These are phyloP conservation scores for Catharus ustulatus DNA, from an alignment of 2,797 vertebrate genomes.

Conservation along the genomic window DNA sequence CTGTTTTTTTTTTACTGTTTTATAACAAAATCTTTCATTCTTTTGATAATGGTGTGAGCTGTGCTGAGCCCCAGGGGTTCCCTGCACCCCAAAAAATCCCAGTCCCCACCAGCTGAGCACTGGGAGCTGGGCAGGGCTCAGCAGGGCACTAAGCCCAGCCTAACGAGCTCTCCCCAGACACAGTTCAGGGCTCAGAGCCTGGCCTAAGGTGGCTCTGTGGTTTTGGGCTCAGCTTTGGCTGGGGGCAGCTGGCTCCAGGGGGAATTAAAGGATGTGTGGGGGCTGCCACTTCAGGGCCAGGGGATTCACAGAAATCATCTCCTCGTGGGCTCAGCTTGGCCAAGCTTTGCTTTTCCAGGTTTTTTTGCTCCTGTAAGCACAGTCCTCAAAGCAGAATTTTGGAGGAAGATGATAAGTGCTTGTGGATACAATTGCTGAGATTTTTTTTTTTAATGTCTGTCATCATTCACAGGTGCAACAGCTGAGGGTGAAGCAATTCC, in stretches of 20 bases:
- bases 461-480: not conserved
- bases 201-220: not conserved
- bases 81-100: not conserved
- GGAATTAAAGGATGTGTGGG: not conserved
- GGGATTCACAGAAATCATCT: not conserved
- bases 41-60: not conserved
- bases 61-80: not conserved
- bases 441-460: not conserved
- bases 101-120: not conserved
- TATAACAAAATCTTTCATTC: not conserved
- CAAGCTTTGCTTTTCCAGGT: not conserved
- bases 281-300: not conserved
- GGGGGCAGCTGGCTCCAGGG: not conserved
- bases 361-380: not conserved
- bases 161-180: not conserved
- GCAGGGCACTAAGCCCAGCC: not conserved
- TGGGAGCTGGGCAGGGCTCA: not conserved
- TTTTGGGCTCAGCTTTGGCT: not conserved
- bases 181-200: not conserved
- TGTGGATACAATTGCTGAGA: not conserved
- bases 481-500: not conserved
- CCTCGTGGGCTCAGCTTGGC: accelerated
- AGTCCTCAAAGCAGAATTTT: not conserved
- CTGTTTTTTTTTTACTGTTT: not conserved
- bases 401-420: not conserved